A percentile compares a stretch with the other conserved stretches of the same genome.
Evolutionary conservation across 2,888 invertebrate species (phyloP).

Genomic region (Rhingia campestris): DNA sequence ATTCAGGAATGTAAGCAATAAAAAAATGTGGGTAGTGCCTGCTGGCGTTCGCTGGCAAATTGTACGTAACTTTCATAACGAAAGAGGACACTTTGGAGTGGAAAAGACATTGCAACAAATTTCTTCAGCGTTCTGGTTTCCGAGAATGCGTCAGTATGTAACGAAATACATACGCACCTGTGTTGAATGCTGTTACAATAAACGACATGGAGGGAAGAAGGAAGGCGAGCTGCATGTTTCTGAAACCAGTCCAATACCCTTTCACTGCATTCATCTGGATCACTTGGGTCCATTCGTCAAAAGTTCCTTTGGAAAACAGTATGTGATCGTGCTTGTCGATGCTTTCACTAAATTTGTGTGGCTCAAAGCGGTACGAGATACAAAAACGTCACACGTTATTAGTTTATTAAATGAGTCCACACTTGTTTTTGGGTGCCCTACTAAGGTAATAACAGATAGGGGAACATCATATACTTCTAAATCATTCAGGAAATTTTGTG

Average conservation of each 20-base stretch:
- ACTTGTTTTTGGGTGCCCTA: conserved; percentile 73
- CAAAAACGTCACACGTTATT: conserved; percentile 40
- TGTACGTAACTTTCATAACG: conserved; percentile 49
- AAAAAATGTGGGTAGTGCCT: conserved; percentile 48
- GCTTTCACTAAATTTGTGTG: conserved; percentile 57
- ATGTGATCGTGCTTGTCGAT: conserved; percentile 29
- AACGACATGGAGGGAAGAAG: conserved; percentile 72
- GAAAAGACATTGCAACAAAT: conserved; percentile 45
- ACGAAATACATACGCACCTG: conserved; percentile 80
- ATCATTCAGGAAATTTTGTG: conserved; percentile 70
- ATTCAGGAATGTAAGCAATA: conserved; percentile 18
- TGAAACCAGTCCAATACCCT: conserved; percentile 62
- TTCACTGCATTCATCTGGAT: conserved; percentile 46
- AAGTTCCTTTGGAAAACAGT: conserved; percentile 35
- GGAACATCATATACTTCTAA: conserved; percentile 75
- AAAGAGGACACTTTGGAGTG: conserved; percentile 49
- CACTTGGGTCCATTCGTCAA: conserved; percentile 49
- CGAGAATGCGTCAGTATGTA: conserved; percentile 78
- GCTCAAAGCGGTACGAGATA: conserved; percentile 46
- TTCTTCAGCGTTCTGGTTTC: conserved; percentile 79
- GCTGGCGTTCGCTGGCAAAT: conserved; percentile 43
- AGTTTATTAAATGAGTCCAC: conserved; percentile 48
- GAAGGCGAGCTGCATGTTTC: conserved; percentile 71
- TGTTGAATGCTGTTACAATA: conserved; percentile 80
- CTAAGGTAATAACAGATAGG: conserved; percentile 73